Base-by-base conservation (phyloP, 2,797 vertebrate species). In the Sparus aurata region DNA sequence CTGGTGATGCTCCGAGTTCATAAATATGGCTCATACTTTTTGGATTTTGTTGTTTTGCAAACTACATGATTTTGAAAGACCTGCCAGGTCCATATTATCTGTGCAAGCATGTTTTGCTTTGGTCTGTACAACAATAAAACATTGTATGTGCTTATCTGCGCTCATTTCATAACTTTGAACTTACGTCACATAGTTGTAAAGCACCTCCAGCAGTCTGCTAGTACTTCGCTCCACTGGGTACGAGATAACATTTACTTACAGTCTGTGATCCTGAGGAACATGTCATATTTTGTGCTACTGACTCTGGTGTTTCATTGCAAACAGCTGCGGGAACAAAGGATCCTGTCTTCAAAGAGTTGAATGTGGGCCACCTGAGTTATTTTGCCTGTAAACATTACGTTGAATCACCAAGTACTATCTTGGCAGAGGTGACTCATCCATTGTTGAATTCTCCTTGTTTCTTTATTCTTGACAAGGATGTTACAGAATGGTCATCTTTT, bases 251-350 rank as follows among this genome's bases (percentile, higher is more conserved):
- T 6, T 77, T 25, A 16, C 66, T 74, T 61, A 30, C 61, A 69
- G 54, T 77, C 47, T 87, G 65, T 70, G 73, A 87, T 87, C 78
- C 71, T 58, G 27, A 85, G 47, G 63, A 88, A 59, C 76, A 85
- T 84, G 73, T 84, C 57, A 69, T 67, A 63, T 84, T 87, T 80
- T 85, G 60, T 86, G 73, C 81, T 68, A 62, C 82, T 76, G 75
- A 45, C 74, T 75, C 75, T 59, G 61, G 73, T 69, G 72, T 84
- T 88, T 82, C 84, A 86, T 85, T 77, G 69, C 69, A 79, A 70
- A 80, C 83, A 87, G 84, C 87, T 88, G 85, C 61, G 12, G 63
- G 79, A 88, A 89, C 86, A 92, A 92, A 90, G 69, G 52, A 54
- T 69, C n/a, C 23, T 52, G 62, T 76, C 84, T 89, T 91, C 79